Conservation (phyloP, 2,797 vertebrate species). For the Pipistrellus kuhlii region DNA sequence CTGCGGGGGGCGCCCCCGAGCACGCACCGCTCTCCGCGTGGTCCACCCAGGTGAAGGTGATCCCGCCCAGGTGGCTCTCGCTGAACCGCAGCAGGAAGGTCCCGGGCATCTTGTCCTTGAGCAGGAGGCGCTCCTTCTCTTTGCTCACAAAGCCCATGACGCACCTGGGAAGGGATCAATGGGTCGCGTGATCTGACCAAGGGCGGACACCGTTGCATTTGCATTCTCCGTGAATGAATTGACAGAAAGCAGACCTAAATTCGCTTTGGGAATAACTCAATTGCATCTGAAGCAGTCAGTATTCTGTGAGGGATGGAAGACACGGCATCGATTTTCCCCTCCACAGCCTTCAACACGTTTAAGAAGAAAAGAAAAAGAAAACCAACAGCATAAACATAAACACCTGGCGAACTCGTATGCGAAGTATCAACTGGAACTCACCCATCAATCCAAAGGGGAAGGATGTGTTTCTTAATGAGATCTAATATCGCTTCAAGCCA, state of each 20-base stretch:
- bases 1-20: too few species aligned
- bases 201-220: not conserved
- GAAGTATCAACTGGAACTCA: slow-evolving; percentile 84
- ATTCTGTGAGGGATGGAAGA: not conserved
- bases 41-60: slow-evolving; percentile 99
- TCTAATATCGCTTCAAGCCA: slow-evolving; percentile 98
- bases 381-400: not conserved
- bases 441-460: slow-evolving; percentile 98
- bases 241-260: not conserved
- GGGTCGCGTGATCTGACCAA: not conserved
- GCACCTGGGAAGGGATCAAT: slow-evolving; percentile 87
- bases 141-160: slow-evolving; percentile 99
- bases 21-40: slow-evolving; percentile 73
- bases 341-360: not conserved
- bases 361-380: not conserved
- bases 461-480: slow-evolving; percentile 97
- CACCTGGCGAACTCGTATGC: not conserved
- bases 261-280: not conserved
- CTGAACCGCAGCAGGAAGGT: slow-evolving; percentile 97
- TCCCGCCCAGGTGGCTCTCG: slow-evolving; percentile 97
- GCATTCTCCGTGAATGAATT: not conserved
- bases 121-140: slow-evolving; percentile 94
- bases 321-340: not conserved
- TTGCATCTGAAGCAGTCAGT: not conserved
- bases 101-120: slow-evolving; percentile 94